Conservation (phyloP, 2,888 invertebrate species). For the Phorcus lineatus region DNA sequence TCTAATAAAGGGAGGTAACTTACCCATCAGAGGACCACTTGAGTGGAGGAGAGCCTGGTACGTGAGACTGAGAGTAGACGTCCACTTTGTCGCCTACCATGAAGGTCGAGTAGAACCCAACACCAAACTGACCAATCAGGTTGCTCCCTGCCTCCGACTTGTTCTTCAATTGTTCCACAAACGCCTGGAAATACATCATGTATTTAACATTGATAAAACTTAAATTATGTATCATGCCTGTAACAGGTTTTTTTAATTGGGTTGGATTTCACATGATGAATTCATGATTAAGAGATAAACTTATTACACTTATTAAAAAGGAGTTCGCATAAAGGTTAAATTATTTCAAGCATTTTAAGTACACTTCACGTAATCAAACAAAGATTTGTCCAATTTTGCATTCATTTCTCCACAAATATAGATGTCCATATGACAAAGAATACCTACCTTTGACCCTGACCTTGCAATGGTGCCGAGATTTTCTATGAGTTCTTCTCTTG, state of each 20-base stretch:
- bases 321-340: background rate
- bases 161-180: slow-evolving; percentile 87
- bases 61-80: slow-evolving; percentile 87
- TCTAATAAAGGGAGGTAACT: slow-evolving; percentile 44
- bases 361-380: too few relatives aligned
- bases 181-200: slow-evolving; percentile 79
- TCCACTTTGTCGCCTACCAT: slow-evolving; percentile 98
- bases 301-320: background rate
- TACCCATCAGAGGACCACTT: slow-evolving; percentile 95
- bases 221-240: too few relatives aligned
- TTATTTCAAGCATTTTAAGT: background rate
- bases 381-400: too few relatives aligned
- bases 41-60: slow-evolving; percentile 81
- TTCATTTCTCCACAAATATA: background rate
- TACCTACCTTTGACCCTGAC: slow-evolving; percentile 90
- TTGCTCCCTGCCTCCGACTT: slow-evolving; percentile 69
- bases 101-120: slow-evolving; percentile 97
- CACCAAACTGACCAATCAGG: slow-evolving; percentile 90
- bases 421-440: too few relatives aligned
- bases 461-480: slow-evolving; percentile 96
- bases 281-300: background rate
- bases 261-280: too few relatives aligned
- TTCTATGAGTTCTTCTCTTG: slow-evolving; percentile 90
- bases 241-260: too few relatives aligned
- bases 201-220: background rate